Evolutionary conservation across 2,888 invertebrate genomes (phyloP).

Genomic region (Oasisia sp.): DNA sequence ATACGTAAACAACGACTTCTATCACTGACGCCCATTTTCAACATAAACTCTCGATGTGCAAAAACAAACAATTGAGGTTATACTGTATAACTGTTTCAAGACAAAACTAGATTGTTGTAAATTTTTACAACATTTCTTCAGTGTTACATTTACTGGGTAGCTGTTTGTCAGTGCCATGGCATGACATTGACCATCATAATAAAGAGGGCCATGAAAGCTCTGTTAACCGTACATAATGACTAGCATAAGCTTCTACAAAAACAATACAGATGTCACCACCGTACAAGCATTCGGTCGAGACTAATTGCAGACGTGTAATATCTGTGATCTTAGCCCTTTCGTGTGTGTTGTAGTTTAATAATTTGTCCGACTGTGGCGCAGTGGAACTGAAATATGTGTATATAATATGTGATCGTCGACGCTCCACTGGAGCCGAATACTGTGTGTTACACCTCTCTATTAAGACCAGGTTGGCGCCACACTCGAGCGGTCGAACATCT

Average conservation of each 20-base stretch:
- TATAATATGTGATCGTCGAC: slow-evolving; percentile 4
- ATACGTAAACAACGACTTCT: background rate
- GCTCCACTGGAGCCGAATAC: background rate
- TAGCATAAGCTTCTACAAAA: background rate
- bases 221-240: background rate
- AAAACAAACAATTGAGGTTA: background rate
- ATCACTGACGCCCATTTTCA: background rate
- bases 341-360: background rate
- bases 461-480: background rate
- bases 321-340: background rate
- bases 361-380: background rate
- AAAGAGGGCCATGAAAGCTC: background rate
- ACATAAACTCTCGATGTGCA: background rate
- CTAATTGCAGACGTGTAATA: background rate
- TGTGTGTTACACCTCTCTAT: background rate
- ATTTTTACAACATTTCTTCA: background rate
- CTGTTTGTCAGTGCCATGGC: background rate
- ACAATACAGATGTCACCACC: background rate
- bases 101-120: background rate
- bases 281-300: background rate
- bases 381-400: slow-evolving; percentile 3
- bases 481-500: background rate
- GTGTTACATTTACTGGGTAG: background rate
- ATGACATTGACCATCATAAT: background rate
- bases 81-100: background rate